These are phyloP conservation scores for Idaea biselata DNA, from an alignment of 2,888 invertebrate species.

Conservation along the genomic window DNA sequence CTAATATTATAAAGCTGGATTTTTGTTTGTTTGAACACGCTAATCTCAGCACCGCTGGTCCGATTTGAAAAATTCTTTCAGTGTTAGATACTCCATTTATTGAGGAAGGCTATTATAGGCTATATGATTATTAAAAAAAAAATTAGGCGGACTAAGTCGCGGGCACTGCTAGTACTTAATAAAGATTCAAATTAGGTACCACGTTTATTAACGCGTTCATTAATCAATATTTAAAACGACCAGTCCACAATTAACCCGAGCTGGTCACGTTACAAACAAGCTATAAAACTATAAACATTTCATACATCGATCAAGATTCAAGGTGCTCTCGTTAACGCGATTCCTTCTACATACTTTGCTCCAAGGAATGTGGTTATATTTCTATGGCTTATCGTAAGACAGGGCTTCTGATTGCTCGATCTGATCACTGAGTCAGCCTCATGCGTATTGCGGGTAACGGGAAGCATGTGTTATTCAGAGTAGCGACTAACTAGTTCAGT, in stretches of 20 bases:
- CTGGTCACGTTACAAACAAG: background rate
- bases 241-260: background rate
- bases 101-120: too few species aligned
- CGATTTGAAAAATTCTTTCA: too few species aligned
- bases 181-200: too few species aligned
- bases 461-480: background rate
- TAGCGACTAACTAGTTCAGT: background rate
- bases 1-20: too few species aligned
- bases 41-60: too few species aligned
- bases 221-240: background rate
- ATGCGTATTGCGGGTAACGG: constrained; percentile 18
- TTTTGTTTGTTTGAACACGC: too few species aligned
- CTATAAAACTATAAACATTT: background rate
- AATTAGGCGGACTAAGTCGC: too few species aligned
- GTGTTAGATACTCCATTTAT: too few species aligned
- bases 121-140: too few species aligned
- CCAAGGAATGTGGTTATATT: constrained; percentile 46
- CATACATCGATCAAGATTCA: constrained; percentile 13
- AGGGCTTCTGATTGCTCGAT: constrained; percentile 42
- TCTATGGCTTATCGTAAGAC: constrained; percentile 41
- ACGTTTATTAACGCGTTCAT: background rate
- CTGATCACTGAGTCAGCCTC: constrained; percentile 11
- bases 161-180: too few species aligned
- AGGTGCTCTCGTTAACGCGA: constrained; percentile 40
- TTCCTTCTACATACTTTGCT: constrained; percentile 50